Conservation (phyloP, 1,140 invertebrate species). For the Pectinophora gossypiella region DNA sequence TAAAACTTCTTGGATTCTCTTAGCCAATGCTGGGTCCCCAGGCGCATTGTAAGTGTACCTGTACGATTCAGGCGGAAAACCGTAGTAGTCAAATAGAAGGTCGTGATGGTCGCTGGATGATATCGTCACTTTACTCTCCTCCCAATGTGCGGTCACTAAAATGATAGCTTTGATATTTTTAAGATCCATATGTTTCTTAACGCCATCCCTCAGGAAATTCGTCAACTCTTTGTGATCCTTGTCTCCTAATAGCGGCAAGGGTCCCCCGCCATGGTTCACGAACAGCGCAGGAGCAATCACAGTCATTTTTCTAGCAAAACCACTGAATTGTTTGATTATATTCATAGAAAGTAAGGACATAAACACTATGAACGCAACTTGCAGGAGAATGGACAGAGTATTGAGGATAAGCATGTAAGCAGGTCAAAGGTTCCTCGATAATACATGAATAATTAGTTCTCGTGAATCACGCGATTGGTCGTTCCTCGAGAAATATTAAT, state of each 20-base stretch:
- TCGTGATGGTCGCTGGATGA: conserved; percentile 57
- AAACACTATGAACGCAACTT: conserved; percentile 58
- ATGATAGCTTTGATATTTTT: conserved; percentile 58
- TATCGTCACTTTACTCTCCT: conserved; percentile 52
- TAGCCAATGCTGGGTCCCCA: conserved; percentile 50
- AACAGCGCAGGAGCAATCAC: conserved; percentile 57
- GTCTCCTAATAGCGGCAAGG: conserved; percentile 55
- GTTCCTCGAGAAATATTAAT: not conserved
- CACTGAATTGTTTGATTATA: conserved; percentile 50
- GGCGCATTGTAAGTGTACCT: conserved; percentile 58
- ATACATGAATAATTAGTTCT: not conserved
- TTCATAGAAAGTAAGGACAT: conserved; percentile 65
- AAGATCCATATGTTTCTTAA: conserved; percentile 54
- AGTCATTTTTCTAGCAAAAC: conserved; percentile 41
- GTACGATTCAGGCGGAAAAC: conserved; percentile 62
- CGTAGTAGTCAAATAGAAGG: conserved; percentile 65
- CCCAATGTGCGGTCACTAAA: conserved; percentile 64
- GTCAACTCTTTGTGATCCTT: conserved; percentile 52
- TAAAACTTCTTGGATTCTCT: conserved; percentile 40
- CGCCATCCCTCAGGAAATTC: conserved; percentile 47
- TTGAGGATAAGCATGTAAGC: conserved; percentile 57
- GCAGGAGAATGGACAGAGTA: conserved; percentile 49
- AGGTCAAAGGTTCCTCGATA: not conserved
- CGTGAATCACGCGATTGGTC: not conserved
- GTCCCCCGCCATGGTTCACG: conserved; percentile 65